Conservation (phyloP, 2,113 vertebrate genomes). For the Phaethon lepturus region DNA sequence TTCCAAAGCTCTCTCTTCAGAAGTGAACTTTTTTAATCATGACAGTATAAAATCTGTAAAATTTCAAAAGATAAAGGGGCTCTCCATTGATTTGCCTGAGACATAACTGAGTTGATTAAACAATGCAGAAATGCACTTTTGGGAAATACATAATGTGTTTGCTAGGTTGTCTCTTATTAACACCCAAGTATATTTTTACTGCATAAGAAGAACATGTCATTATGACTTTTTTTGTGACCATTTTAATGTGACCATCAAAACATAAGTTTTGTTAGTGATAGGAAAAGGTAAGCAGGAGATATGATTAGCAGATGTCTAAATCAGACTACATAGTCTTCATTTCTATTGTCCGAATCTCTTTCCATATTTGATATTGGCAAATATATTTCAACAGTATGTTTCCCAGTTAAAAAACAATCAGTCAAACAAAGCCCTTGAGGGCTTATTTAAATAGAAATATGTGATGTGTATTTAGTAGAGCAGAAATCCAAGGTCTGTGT, state of each 20-base stretch:
- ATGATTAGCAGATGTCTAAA: not conserved
- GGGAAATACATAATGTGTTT: not conserved
- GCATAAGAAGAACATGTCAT: not conserved
- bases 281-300: not conserved
- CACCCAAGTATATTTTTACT: not conserved
- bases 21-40: not conserved
- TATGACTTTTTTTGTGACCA: not conserved
- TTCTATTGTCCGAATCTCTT: not conserved
- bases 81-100: not conserved
- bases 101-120: not conserved
- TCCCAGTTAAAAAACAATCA: not conserved
- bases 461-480: not conserved
- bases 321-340: not conserved
- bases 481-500: conserved; percentile 43
- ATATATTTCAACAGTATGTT: not conserved
- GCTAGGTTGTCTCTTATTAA: not conserved
- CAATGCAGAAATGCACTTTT: not conserved
- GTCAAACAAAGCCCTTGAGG: not conserved
- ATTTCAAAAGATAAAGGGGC: not conserved
- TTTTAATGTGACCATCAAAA: not conserved
- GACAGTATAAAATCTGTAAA: not conserved
- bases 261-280: not conserved
- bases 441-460: conserved; percentile 30
- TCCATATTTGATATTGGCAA: not conserved
- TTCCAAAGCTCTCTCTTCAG: not conserved